Evolutionary conservation across 2,888 invertebrate genomes (phyloP), one percentile per base, ranked within the genome.

Genomic region (Megalurothrips usitatus): DNA sequence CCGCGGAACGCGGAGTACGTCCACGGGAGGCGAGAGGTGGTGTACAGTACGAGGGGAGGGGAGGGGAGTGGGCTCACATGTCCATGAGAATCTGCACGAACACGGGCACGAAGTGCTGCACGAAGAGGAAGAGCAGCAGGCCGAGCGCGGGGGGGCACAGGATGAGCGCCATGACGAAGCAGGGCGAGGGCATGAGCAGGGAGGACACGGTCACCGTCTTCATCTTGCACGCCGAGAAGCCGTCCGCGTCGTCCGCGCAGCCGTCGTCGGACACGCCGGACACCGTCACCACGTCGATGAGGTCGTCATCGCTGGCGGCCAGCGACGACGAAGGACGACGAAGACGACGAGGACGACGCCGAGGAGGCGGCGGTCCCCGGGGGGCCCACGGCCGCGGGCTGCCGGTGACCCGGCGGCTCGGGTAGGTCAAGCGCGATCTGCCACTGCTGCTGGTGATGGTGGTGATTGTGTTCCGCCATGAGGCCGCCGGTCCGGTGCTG

Each of bases 111-210:
- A 75, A 75, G 68, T 26, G 23, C 68, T 75, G 23, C 23, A 75
- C 68, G 26, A 75, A 75, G 26, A 75, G 26, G 68, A 26, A 75
- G 11, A 75, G 68, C 26, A 75, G 23, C 23, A 75, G 23, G 26
- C 68, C 68, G 26, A 75, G 1, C 11, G 23, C 68, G 68, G 26
- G 68, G 11, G 68, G 68, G 26, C 23, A 26, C 68, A 75, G 68
- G 11, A 75, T n/a, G 23, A 75, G 68, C 68, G 12, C 23, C 68
- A 75, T 26, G 68, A 75, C 12, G 68, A 26, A 75, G 68, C 68
- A 75, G 23, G 68, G 68, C 68, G 68, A 75, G 23, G 68, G 68
- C 68, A 75, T 75, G 26, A 75, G 68, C 68, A 75, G 68, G 11
- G 68, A 75, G 11, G 68, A 75, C 68, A 75, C 68, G 11, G 68